Conservation (phyloP, 2,113 vertebrate genomes). For the Lanius ludovicianus region DNA sequence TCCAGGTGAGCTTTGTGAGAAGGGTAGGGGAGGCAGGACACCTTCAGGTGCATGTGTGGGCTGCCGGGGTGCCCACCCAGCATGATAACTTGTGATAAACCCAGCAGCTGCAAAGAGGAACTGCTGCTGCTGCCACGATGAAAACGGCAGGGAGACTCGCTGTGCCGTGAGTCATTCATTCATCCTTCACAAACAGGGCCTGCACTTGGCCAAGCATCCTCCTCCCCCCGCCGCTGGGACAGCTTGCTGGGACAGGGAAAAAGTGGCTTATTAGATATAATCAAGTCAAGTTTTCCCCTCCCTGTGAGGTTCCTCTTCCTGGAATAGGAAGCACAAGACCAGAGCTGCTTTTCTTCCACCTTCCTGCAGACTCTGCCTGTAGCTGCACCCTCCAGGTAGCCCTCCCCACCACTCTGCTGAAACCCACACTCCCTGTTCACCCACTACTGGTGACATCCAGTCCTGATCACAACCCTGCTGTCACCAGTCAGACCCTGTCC, state of each 20-base stretch:
- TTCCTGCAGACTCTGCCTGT: neutral
- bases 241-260: slow-evolving; percentile 32
- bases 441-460: rapidly evolving
- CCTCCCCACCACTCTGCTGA: neutral
- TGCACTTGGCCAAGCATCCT: slow-evolving; percentile 4
- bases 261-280: slow-evolving; percentile 57
- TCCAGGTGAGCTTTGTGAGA: neutral
- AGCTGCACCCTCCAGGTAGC: neutral
- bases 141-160: neutral
- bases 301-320: neutral
- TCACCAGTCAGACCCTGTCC: neutral
- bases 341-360: neutral
- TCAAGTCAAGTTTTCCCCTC: slow-evolving; percentile 54
- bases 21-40: neutral
- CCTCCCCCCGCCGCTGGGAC: neutral
- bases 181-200: slow-evolving; percentile 37
- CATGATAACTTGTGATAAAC: neutral
- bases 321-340: neutral
- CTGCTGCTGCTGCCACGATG: neutral
- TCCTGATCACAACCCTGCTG: neutral
- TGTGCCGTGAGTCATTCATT: neutral
- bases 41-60: neutral
- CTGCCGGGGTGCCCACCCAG: neutral
- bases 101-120: neutral
- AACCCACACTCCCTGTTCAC: neutral